Percentiles rank a stretch among this genome's conserved stretches.
These are phyloP conservation scores for Spodoptera litura DNA, from an alignment of 1,140 invertebrate species.

Conservation along the genomic window DNA sequence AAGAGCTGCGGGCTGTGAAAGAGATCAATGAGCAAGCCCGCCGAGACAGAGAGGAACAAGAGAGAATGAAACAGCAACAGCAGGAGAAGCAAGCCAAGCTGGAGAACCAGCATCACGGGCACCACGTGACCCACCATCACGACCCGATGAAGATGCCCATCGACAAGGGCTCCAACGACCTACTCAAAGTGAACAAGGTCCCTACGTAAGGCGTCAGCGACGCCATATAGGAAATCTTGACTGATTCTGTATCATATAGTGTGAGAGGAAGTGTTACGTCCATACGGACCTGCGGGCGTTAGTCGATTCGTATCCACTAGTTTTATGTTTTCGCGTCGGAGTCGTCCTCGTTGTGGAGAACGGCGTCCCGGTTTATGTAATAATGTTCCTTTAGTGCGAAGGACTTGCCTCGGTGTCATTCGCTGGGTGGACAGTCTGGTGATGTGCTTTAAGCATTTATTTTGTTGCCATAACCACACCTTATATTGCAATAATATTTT, in stretches of 20 bases:
- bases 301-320: slow-evolving; percentile 83
- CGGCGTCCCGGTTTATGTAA: slow-evolving; percentile 69
- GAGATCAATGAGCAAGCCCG: slow-evolving; percentile 98
- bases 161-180: slow-evolving; percentile 88
- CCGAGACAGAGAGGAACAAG: slow-evolving; percentile 95
- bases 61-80: slow-evolving; percentile 95
- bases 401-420: slow-evolving; percentile 78
- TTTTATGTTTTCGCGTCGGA: slow-evolving; percentile 74
- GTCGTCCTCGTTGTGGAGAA: slow-evolving; percentile 77
- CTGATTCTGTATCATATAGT: slow-evolving; percentile 85
- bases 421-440: slow-evolving; percentile 81
- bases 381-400: slow-evolving; percentile 84
- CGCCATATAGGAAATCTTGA: slow-evolving; percentile 77
- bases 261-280: slow-evolving; percentile 83
- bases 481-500: slow-evolving; percentile 86
- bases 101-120: slow-evolving; percentile 87
- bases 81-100: slow-evolving; percentile 93
- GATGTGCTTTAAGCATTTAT: slow-evolving; percentile 87
- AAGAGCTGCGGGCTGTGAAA: slow-evolving; percentile 96
- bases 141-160: slow-evolving; percentile 88
- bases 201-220: slow-evolving; percentile 86
- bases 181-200: slow-evolving; percentile 89
- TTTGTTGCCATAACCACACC: slow-evolving; percentile 86
- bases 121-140: slow-evolving; percentile 86
- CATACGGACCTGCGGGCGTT: slow-evolving; percentile 73